These are phyloP conservation scores for Mamestra brassicae DNA, from an alignment of 2,888 invertebrate genomes.

Conservation along the genomic window DNA sequence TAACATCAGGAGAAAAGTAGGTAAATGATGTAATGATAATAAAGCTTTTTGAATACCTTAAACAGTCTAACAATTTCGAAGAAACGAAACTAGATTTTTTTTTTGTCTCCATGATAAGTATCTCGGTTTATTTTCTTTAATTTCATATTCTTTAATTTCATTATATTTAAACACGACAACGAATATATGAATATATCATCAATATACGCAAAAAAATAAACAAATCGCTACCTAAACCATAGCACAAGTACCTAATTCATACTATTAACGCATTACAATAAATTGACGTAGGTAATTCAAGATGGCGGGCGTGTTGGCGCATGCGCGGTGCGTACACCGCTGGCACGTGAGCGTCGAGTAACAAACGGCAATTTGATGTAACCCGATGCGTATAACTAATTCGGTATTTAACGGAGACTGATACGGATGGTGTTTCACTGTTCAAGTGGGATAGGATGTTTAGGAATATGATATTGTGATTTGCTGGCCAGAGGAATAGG, in stretches of 20 bases:
- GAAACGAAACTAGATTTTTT: too few relatives aligned
- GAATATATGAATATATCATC: background rate
- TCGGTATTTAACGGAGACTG: slow-evolving; percentile 60
- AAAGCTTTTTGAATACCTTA: too few relatives aligned
- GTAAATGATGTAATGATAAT: background rate
- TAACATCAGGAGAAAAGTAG: background rate
- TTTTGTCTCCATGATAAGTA: background rate
- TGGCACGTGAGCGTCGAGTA: slow-evolving; percentile 62
- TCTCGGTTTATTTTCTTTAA: background rate
- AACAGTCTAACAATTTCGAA: too few relatives aligned
- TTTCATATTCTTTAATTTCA: background rate
- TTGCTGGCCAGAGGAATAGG: slow-evolving; percentile 23
- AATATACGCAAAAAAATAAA: background rate
- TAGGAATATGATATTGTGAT: slow-evolving; percentile 45
- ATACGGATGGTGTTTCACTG: slow-evolving; percentile 48
- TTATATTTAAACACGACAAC: too few relatives aligned
- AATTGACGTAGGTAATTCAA: slow-evolving; percentile 61
- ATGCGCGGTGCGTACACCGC: slow-evolving; percentile 60
- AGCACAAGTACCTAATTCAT: background rate
- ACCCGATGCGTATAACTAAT: slow-evolving; percentile 64
- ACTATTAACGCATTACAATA: slow-evolving; percentile 34
- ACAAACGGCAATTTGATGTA: slow-evolving; percentile 67
- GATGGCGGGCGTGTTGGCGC: slow-evolving; percentile 67
- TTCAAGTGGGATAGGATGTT: slow-evolving; percentile 40
- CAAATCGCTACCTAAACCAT: background rate